Evolutionary conservation across 37 sponge, comb jelly and placozoan species (phyloP).

Genomic region (Cliona cf. orientalis): DNA sequence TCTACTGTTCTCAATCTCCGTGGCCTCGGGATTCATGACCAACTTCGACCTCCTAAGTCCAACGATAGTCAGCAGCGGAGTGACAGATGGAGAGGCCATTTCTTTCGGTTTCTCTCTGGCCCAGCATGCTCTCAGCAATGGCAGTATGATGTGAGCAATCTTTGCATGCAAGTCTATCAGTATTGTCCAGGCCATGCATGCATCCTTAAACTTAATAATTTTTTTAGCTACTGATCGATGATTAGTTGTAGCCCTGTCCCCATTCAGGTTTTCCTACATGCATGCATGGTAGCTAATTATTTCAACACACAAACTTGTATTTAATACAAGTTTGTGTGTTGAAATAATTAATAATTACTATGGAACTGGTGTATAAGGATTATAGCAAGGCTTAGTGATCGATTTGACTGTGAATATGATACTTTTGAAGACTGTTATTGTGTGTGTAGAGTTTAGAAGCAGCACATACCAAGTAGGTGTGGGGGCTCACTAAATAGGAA

Average conservation of each 20-base stretch:
- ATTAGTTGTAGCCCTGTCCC: not conserved
- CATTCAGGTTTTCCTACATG: too few species aligned
- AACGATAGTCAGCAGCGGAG: slow-evolving; percentile 34
- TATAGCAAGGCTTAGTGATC: too few species aligned
- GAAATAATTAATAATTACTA: not conserved
- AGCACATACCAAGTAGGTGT: not conserved
- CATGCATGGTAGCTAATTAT: not conserved
- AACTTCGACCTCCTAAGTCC: slow-evolving; percentile 17
- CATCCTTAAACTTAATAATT: not conserved
- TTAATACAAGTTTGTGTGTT: not conserved
- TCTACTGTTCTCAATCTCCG: too few species aligned
- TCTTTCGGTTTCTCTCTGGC: slow-evolving; percentile 43
- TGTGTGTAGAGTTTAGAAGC: not conserved
- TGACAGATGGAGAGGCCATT: not conserved
- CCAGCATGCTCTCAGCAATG: slow-evolving; percentile 42
- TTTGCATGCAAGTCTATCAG: not conserved
- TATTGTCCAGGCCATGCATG: not conserved
- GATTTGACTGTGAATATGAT: not conserved
- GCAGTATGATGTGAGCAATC: slow-evolving; percentile 32
- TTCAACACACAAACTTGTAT: too few species aligned
- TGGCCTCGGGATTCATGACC: too few species aligned
- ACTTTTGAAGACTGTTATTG: not conserved
- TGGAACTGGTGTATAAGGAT: too few species aligned
- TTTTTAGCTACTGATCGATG: not conserved
- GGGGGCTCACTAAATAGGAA: too few species aligned